Evolutionary conservation across 1,140 invertebrate species (phyloP).

Genomic region (Ephestia elutella): DNA sequence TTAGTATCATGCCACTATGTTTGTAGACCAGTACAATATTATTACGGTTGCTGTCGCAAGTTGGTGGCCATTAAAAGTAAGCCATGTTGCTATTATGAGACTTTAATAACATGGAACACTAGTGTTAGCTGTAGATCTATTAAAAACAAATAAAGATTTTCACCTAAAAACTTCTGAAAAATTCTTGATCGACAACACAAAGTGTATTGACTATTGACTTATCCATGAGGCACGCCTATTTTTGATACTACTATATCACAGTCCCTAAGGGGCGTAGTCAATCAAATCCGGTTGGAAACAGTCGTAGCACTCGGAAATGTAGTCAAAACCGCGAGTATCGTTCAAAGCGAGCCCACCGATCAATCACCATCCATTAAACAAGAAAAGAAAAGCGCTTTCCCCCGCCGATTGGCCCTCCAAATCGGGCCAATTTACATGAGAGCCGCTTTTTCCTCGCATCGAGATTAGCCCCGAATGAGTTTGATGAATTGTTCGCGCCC

Average conservation of each 20-base stretch:
- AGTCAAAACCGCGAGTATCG: constrained; percentile 69
- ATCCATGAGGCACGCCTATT: neutral
- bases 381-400: constrained; percentile 72
- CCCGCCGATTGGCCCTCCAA: constrained; percentile 66
- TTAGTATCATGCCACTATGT: no score
- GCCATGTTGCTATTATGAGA: no score
- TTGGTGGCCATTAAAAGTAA: no score
- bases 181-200: no score
- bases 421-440: constrained; percentile 74
- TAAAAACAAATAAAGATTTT: no score
- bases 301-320: constrained; percentile 59
- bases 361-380: constrained; percentile 74
- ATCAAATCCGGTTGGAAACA: constrained; percentile 29
- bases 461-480: constrained; percentile 73
- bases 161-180: no score
- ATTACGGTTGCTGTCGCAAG: no score
- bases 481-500: constrained; percentile 70
- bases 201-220: no score
- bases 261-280: constrained; percentile 7
- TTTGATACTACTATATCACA: neutral
- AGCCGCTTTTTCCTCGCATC: constrained; percentile 73
- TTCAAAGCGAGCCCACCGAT: constrained; percentile 58
- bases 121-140: no score
- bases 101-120: no score
- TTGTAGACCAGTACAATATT: no score